Evolutionary conservation across 2,888 invertebrate species (phyloP), one percentile per base, ranked within the genome.

Genomic region (Cataglyphis albicans): DNA sequence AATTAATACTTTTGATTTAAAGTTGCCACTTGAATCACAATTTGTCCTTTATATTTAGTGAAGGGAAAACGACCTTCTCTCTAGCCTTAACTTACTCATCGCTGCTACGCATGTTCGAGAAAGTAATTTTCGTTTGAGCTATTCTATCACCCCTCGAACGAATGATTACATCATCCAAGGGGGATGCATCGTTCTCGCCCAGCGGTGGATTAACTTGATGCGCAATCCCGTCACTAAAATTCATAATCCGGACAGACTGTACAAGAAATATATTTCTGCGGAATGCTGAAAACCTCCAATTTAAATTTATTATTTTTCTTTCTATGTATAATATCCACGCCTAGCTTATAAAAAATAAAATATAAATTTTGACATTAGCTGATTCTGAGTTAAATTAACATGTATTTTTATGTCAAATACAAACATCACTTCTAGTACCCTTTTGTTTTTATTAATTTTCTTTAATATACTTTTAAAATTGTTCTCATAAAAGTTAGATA

Each of bases 91-190:
- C 87, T 86, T 87, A 88, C 87, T 82, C 87, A 83, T 85, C 87
- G 84, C 67, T 82, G 85, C 84, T 87, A 83, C 84, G 84, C 86
- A 86, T 88, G 87, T 86, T 89, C 86, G 88, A 86, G 91, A 89
- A 90, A 89, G 87, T 90, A 88, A 85, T 90, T 87, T 87, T 90
- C 89, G 84, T 89, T 90, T 87, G 85, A 87, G 86, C 90, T 86
- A 89, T 90, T 91, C 91, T 87, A 87, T 86, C 86, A 70, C 86
- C 86, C 87, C 87, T 85, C 86, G 88, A 90, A 90, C 91, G 90
- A 91, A 91, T 90, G 90, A 91, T 92, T 92, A 92, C 91, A 92
- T 91, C 91, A 91, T 87, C 88, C 90, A 83, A 84, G 83, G 85
- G 89, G 88, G 89, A 89, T 88, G 91, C 90, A 87, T 91, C 91